Percentiles rank a stretch among this genome's conserved stretches.
Conservation (phyloP, 2,888 invertebrate species). For the Phragmatobia fuliginosa region DNA sequence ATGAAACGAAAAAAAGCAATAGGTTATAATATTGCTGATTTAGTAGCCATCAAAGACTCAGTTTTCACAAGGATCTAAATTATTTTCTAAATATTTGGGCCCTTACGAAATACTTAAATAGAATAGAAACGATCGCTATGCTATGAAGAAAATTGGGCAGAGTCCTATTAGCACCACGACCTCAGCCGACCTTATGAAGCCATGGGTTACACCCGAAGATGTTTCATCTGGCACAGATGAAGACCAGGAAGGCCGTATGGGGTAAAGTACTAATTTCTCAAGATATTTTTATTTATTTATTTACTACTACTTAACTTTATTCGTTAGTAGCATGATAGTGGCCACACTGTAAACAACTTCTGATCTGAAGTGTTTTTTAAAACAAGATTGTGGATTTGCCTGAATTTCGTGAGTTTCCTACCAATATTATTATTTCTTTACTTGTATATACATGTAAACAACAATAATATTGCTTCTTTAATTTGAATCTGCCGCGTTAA, state of each 20-base stretch:
- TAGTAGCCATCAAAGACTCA: slow-evolving; percentile 49
- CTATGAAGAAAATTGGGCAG: not conserved
- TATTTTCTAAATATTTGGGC: slow-evolving; percentile 1
- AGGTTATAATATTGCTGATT: slow-evolving; percentile 36
- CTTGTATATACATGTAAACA: too few species aligned
- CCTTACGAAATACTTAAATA: not conserved
- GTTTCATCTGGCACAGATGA: slow-evolving; percentile 37
- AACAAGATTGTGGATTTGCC: too few species aligned
- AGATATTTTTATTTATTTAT: too few species aligned
- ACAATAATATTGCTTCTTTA: too few species aligned
- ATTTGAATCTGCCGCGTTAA: too few species aligned
- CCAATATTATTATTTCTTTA: too few species aligned
- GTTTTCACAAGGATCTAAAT: slow-evolving; percentile 34
- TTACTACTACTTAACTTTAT: too few species aligned
- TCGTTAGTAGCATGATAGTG: too few species aligned
- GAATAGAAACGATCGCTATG: not conserved
- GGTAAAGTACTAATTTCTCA: too few species aligned
- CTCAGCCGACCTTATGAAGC: slow-evolving; percentile 5
- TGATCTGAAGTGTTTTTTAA: too few species aligned
- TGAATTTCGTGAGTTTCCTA: too few species aligned
- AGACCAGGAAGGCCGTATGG: slow-evolving; percentile 30
- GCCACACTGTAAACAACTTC: too few species aligned
- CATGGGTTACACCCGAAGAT: slow-evolving; percentile 13
- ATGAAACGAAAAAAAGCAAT: slow-evolving; percentile 35
- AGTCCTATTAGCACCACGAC: not conserved